phyloP scores from a whole-genome alignment of 2,888 invertebrate genomes.

The Andrena haemorrhoa region DNA sequence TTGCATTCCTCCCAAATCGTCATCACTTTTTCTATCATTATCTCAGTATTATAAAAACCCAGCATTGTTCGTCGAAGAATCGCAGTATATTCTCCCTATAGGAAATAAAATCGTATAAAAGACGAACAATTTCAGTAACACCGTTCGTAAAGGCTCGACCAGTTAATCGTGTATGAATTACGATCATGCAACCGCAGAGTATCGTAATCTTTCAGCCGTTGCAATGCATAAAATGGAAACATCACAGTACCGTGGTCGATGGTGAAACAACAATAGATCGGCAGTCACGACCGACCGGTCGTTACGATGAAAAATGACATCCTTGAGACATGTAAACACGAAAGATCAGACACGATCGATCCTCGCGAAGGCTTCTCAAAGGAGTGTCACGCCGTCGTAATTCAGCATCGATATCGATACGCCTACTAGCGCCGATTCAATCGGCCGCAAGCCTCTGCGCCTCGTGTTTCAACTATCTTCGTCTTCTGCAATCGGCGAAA shows the following conservation, averaged over 20 bases:
- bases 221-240: slow-evolving; percentile 18
- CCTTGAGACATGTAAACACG: slow-evolving; percentile 31
- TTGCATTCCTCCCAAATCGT: background rate
- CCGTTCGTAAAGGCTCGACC: background rate
- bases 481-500: background rate
- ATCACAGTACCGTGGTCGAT: slow-evolving; percentile 8
- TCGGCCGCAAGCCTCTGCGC: slow-evolving; percentile 12
- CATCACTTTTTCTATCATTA: background rate
- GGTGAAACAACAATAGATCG: slow-evolving; percentile 37
- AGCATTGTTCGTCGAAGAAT: too few relatives aligned
- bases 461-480: slow-evolving; percentile 20
- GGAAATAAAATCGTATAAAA: background rate
- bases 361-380: slow-evolving; percentile 22
- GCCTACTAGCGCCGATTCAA: slow-evolving; percentile 60
- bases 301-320: slow-evolving; percentile 47
- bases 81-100: too few relatives aligned
- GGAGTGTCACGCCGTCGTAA: slow-evolving; percentile 42
- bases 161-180: slow-evolving; percentile 21
- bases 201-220: slow-evolving; percentile 10
- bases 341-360: slow-evolving; percentile 39
- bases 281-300: slow-evolving; percentile 25
- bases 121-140: slow-evolving; percentile 6
- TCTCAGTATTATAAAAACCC: too few relatives aligned
- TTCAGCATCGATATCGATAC: slow-evolving; percentile 65
- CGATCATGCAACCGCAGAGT: background rate